Evolutionary conservation across 2,888 invertebrate species (phyloP).

Genomic region (Tuta absoluta): DNA sequence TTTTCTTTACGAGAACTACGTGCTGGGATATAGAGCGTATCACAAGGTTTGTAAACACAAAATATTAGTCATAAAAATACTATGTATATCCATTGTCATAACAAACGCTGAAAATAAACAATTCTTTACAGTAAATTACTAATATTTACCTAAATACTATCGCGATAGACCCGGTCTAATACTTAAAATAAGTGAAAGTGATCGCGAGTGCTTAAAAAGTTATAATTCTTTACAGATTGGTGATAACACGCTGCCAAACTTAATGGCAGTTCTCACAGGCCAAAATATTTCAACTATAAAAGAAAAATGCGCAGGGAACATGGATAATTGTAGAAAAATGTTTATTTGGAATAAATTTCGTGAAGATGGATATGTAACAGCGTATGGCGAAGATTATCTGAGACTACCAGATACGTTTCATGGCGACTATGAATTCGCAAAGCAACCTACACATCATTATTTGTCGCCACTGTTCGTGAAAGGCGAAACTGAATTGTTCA

Average conservation of each 20-base stretch:
- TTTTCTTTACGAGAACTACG: constrained; percentile 85
- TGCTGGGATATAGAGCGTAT: constrained; percentile 88
- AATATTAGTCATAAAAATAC: background rate
- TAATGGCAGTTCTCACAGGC: constrained; percentile 91
- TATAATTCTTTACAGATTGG: constrained; percentile 81
- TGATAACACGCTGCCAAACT: constrained; percentile 95
- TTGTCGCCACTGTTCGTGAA: constrained; percentile 87
- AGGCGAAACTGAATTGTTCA: constrained; percentile 81
- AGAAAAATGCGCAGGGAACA: constrained; percentile 70
- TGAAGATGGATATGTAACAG: constrained; percentile 87
- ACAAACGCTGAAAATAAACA: background rate
- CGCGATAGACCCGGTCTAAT: no score
- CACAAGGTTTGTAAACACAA: constrained; percentile 74
- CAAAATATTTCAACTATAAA: constrained; percentile 77
- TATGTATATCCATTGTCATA: constrained; percentile 4
- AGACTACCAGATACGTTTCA: constrained; percentile 85
- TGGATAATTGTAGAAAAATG: constrained; percentile 85
- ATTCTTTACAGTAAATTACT: constrained; percentile 72
- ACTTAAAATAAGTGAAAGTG: no score
- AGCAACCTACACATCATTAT: constrained; percentile 91
- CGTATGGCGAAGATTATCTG: constrained; percentile 89
- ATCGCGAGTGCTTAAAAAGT: no score
- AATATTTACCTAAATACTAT: no score
- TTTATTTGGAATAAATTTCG: constrained; percentile 90
- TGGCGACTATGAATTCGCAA: constrained; percentile 82